Conservation (phyloP, 2,797 vertebrate genomes). For the Phalloptychus januarius region DNA sequence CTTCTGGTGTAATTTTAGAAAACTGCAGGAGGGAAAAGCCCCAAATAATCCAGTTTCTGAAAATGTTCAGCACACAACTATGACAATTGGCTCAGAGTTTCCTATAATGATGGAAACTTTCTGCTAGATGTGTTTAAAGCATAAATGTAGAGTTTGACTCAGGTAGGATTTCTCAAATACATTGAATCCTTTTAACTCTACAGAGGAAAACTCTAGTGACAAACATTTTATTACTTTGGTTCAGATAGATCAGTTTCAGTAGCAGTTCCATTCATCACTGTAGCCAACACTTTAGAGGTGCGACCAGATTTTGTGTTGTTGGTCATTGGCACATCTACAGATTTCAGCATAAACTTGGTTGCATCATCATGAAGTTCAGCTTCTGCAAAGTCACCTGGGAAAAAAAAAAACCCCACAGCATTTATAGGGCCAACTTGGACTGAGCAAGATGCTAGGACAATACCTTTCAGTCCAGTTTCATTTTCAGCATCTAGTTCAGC, state of each 20-base stretch:
- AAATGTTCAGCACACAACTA: too few species aligned
- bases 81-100: too few species aligned
- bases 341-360: not conserved
- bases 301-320: not conserved
- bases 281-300: fast-evolving
- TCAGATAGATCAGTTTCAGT: not conserved
- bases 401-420: not conserved
- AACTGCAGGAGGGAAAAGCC: not conserved
- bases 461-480: not conserved
- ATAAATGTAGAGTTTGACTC: too few species aligned
- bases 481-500: not conserved
- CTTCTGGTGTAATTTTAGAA: not conserved
- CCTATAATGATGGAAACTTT: too few species aligned
- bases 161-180: too few species aligned
- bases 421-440: too few species aligned
- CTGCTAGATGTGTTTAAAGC: too few species aligned
- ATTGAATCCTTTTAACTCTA: too few species aligned
- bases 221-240: slow-evolving; percentile 49
- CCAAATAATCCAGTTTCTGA: too few species aligned
- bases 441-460: not conserved
- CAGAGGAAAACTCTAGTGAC: too few species aligned
- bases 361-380: too few species aligned
- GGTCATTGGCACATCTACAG: not conserved
- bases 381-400: slow-evolving; percentile 14
- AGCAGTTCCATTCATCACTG: slow-evolving; percentile 15